These are phyloP conservation scores for Anabas testudineus DNA, from an alignment of 2,797 vertebrate genomes.

Conservation along the genomic window DNA sequence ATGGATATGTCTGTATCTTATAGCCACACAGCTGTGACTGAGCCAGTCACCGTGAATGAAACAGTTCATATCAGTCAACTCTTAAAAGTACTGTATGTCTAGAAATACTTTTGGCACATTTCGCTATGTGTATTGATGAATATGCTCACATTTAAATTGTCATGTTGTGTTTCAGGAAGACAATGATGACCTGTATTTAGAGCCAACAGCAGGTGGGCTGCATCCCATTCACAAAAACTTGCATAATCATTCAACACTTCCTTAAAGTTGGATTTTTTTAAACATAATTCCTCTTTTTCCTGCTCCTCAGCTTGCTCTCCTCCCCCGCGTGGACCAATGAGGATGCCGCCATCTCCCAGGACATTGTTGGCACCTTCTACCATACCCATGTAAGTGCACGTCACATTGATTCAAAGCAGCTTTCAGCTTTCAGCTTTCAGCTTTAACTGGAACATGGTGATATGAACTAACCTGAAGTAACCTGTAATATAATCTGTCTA, in stretches of 20 bases:
- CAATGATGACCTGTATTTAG: constrained; percentile 80
- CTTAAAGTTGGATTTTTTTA: background rate
- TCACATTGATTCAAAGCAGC: background rate
- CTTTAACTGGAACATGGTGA: background rate
- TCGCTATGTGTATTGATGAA: background rate
- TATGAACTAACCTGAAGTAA: background rate
- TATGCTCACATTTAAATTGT: background rate
- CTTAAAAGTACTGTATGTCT: too few relatives aligned
- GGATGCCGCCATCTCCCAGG: constrained; percentile 43
- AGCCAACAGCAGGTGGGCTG: constrained; percentile 77
- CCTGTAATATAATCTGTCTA: constrained; percentile 1
- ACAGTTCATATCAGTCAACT: too few relatives aligned
- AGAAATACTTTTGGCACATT: background rate
- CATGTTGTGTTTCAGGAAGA: constrained; percentile 70
- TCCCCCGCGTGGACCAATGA: constrained; percentile 24
- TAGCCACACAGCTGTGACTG: too few relatives aligned
- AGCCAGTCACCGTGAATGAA: too few relatives aligned
- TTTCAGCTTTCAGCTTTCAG: background rate
- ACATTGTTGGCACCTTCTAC: constrained; percentile 12
- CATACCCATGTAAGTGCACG: constrained; percentile 66
- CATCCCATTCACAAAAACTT: background rate
- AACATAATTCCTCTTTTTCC: background rate
- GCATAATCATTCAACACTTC: background rate
- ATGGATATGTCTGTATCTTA: too few relatives aligned
- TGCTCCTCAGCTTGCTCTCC: constrained; percentile 64